Evolutionary conservation across 2,888 invertebrate species (phyloP).

Genomic region (Andrena flavipes): DNA sequence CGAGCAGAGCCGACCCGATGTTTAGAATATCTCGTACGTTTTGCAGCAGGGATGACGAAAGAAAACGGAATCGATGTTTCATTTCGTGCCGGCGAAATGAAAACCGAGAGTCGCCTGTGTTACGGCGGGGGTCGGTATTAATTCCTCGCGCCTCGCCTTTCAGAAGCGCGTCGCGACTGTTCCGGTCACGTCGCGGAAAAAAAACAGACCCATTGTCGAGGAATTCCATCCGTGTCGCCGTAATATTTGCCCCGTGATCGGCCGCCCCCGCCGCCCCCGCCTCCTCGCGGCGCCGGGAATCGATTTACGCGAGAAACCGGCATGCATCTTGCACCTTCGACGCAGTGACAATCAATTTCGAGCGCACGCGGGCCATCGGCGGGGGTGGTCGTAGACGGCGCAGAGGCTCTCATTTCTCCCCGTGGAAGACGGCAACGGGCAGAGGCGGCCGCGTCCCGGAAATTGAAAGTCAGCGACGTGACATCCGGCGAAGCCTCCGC

Average conservation of each 20-base stretch:
- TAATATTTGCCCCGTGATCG: constrained; percentile 58
- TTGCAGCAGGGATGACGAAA: not conserved
- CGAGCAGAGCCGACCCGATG: too few relatives aligned
- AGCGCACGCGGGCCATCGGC: constrained; percentile 32
- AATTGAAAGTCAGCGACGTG: constrained; percentile 82
- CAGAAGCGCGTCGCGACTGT: constrained; percentile 24
- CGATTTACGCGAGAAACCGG: constrained; percentile 57
- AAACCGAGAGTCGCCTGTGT: constrained; percentile 47
- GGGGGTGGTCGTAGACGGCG: not conserved
- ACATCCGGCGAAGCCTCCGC: constrained; percentile 72
- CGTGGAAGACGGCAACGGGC: constrained; percentile 30
- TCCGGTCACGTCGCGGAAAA: constrained; percentile 41
- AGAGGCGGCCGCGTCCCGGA: constrained; percentile 73
- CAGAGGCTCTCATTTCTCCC: constrained; percentile 57
- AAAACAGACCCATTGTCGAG: constrained; percentile 10
- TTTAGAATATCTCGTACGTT: not conserved
- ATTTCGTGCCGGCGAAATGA: constrained; percentile 32
- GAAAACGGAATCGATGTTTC: constrained; percentile 42
- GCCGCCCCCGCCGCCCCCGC: not conserved
- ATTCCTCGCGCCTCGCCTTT: constrained; percentile 33
- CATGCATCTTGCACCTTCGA: constrained; percentile 68
- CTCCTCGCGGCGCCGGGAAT: constrained; percentile 28
- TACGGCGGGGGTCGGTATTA: constrained; percentile 40
- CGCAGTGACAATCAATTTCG: constrained; percentile 73
- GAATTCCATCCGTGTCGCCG: constrained; percentile 20